These are phyloP conservation scores for Calliphora vomitoria DNA, from an alignment of 2,888 invertebrate genomes.

Conservation along the genomic window DNA sequence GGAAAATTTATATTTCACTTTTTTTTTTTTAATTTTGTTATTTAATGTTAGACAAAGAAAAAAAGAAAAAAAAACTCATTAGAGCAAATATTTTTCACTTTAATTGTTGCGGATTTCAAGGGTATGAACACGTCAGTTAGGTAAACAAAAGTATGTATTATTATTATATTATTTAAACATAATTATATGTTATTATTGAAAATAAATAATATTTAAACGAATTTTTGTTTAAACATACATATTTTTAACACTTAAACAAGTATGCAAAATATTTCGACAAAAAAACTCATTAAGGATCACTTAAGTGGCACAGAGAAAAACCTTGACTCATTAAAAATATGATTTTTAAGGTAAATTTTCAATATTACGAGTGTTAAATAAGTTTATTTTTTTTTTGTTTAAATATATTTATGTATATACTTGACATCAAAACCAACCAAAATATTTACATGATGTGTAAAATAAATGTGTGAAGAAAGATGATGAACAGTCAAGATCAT, in stretches of 20 bases:
- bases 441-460: constrained; percentile 17
- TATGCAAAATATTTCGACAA: background rate
- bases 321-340: constrained; percentile 29
- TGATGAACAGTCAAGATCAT: background rate
- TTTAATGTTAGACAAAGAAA: no score
- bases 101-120: constrained; percentile 29
- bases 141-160: background rate
- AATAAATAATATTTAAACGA: background rate
- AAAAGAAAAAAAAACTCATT: background rate
- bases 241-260: constrained; percentile 3
- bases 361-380: background rate
- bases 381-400: background rate
- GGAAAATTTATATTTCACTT: constrained; percentile 2
- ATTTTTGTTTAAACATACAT: background rate
- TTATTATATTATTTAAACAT: constrained; percentile 43
- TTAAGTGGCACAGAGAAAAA: constrained; percentile 22
- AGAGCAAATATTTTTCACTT: constrained; percentile 12
- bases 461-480: background rate
- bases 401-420: constrained; percentile 6
- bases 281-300: background rate
- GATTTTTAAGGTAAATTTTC: background rate
- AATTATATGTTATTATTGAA: constrained; percentile 17
- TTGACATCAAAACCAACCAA: constrained; percentile 23
- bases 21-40: background rate
- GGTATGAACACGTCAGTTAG: background rate